These are phyloP conservation scores for Sclerodermus sp. DNA, from an alignment of 2,888 invertebrate species.

Conservation along the genomic window DNA sequence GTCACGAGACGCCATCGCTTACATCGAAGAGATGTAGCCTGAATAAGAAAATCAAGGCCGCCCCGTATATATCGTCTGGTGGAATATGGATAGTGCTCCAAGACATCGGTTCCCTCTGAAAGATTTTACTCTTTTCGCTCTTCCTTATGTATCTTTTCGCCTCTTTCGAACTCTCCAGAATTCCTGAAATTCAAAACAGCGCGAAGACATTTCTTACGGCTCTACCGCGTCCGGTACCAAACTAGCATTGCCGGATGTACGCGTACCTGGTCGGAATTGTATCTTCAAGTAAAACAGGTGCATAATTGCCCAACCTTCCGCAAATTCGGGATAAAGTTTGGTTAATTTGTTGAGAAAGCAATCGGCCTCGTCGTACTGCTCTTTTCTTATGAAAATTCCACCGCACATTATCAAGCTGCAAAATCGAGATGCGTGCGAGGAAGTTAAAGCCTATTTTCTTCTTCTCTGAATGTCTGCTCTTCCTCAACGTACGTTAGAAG, in stretches of 20 bases:
- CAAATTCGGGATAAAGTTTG: constrained; percentile 37
- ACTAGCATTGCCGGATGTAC: too few relatives aligned
- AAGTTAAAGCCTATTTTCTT: too few relatives aligned
- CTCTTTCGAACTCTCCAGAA: too few relatives aligned
- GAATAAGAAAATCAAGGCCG: constrained; percentile 30
- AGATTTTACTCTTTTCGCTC: too few relatives aligned
- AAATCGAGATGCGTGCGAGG: too few relatives aligned
- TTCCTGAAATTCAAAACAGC: too few relatives aligned
- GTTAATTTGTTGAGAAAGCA: constrained; percentile 34
- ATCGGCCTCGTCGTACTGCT: constrained; percentile 34
- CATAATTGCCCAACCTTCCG: constrained; percentile 40
- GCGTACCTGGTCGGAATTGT: constrained; percentile 38
- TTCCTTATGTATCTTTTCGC: too few relatives aligned
- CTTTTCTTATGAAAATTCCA: constrained; percentile 27
- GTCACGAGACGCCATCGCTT: too few relatives aligned
- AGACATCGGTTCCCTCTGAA: too few relatives aligned
- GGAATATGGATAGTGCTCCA: constrained; percentile 38
- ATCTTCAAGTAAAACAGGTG: constrained; percentile 40
- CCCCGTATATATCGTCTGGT: constrained; percentile 25
- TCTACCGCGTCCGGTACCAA: too few relatives aligned
- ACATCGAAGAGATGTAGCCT: constrained; percentile 40
- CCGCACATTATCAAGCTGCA: constrained; percentile 37
- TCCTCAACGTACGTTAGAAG: constrained; percentile 37
- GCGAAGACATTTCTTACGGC: too few relatives aligned
- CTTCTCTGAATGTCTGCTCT: too few relatives aligned